Base-by-base conservation (phyloP, 37 sponge, comb jelly and placozoan species). In the Dysidea cf. avara region DNA sequence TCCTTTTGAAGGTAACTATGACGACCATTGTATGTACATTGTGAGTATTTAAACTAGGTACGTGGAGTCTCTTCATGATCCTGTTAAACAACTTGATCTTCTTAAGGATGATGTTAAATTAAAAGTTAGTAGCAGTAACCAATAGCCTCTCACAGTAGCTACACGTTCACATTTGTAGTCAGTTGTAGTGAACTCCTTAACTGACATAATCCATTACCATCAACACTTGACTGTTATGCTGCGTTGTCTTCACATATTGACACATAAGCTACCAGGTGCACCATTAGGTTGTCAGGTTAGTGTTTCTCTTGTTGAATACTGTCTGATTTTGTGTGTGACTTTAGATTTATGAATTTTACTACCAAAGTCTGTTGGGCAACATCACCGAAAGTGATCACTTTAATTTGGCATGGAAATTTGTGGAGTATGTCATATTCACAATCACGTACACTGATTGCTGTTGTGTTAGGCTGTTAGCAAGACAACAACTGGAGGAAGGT, bases 341-440 rank as follows among this genome's bases (percentile, higher is more conserved):
- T 24, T 33, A 88, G 88, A 61, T 78, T 0, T 43, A 82, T 66
- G 79, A 88, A 25, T 21, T 88, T 28, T 78, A 73, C 50, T 33
- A n/a, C 26, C 48, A 57, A 9, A 57, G 75, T 51, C 54, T 81
- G 35, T 73, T 68, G 59, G 12, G 17, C 17, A 50, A 72, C 38
- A 37, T 82, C 34, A 69, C 63, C 3, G 79, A 78, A 18, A 30
- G 46, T 12, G 20, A 12, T 16, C 50, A 77, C 13, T 88, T 88
- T 38, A 26, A 77, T 37, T 30, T 68, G 12, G 83, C 73, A 22
- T 88, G 83, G 83, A 67, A 18, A 2, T 53, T 65, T 3, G 38
- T 88, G 26, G 82, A 66, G 85, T 84, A 33, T 43, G 40, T 7
- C 14, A 22, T 16, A 39, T 57, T 21, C 1, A 61, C 22, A 18